Conservation (phyloP, 2,113 vertebrate species). For the Terrapene triunguis region DNA sequence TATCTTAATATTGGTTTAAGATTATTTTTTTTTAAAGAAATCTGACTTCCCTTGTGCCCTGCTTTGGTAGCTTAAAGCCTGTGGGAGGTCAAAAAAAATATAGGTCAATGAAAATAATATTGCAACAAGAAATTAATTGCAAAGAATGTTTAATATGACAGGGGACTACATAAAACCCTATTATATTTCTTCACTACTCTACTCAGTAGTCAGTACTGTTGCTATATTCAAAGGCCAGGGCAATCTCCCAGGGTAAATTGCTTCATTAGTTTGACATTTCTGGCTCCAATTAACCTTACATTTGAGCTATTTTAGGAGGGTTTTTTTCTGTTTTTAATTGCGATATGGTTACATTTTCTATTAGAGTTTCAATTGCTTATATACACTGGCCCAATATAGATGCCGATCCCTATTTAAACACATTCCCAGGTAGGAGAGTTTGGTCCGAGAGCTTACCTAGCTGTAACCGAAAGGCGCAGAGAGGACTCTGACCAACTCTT, state of each 20-base stretch:
- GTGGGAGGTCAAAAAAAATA: slow-evolving; percentile 82
- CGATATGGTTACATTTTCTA: slow-evolving; percentile 80
- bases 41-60: slow-evolving; percentile 75
- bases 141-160: slow-evolving; percentile 86
- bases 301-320: slow-evolving; percentile 85
- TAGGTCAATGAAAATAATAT: slow-evolving; percentile 86
- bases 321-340: slow-evolving; percentile 76
- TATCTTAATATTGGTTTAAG: slow-evolving; percentile 32
- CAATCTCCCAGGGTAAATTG: slow-evolving; percentile 87
- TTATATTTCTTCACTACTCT: slow-evolving; percentile 79
- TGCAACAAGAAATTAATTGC: slow-evolving; percentile 88
- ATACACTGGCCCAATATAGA: slow-evolving; percentile 59
- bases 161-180: slow-evolving; percentile 86
- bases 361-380: slow-evolving; percentile 73
- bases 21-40: slow-evolving; percentile 14
- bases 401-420: slow-evolving; percentile 51
- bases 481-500: background rate
- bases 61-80: slow-evolving; percentile 78
- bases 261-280: slow-evolving; percentile 91
- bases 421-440: slow-evolving; percentile 13
- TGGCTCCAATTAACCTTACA: slow-evolving; percentile 93
- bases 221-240: slow-evolving; percentile 86
- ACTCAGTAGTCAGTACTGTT: slow-evolving; percentile 77
- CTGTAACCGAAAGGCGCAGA: background rate
- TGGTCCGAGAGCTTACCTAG: background rate